These are phyloP conservation scores for Sycobia sp. DNA, from an alignment of 1,140 invertebrate genomes.

Conservation along the genomic window DNA sequence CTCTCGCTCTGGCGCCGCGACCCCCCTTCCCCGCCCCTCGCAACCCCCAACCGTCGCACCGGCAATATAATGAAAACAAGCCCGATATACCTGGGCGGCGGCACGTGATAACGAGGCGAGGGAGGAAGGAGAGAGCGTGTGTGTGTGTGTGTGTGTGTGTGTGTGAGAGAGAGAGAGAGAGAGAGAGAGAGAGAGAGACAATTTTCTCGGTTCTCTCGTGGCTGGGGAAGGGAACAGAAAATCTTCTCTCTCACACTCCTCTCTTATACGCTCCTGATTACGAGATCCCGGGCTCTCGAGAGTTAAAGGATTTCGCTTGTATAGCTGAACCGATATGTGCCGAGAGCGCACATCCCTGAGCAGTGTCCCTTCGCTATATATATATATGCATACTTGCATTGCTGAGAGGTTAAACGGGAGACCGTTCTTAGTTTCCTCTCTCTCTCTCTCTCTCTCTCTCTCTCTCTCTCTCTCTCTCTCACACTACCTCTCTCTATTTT, in stretches of 20 bases:
- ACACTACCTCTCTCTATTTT: no score
- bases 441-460: background rate
- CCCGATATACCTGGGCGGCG: background rate
- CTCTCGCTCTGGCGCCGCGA: background rate
- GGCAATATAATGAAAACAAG: constrained; percentile 40
- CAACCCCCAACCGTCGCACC: no score
- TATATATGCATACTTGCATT: no score
- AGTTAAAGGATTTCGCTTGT: background rate
- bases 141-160: no score
- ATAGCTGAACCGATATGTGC: background rate
- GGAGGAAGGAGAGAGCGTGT: no score
- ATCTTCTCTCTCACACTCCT: no score
- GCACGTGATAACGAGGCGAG: constrained; percentile 21
- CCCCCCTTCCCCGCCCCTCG: no score
- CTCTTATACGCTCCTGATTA: constrained; percentile 4
- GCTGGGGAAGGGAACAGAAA: background rate
- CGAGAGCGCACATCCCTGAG: no score
- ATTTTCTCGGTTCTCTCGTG: constrained; percentile 12
- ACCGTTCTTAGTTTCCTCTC: background rate
- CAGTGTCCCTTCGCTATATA: no score
- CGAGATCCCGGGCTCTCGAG: background rate
- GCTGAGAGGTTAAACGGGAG: background rate
- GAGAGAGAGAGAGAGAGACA: background rate
- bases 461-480: background rate
- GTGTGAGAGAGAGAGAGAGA: background rate